Evolutionary conservation across 2,113 vertebrate species (phyloP), one percentile per base, ranked within the genome.

Genomic region (Ochotona curzoniae): DNA sequence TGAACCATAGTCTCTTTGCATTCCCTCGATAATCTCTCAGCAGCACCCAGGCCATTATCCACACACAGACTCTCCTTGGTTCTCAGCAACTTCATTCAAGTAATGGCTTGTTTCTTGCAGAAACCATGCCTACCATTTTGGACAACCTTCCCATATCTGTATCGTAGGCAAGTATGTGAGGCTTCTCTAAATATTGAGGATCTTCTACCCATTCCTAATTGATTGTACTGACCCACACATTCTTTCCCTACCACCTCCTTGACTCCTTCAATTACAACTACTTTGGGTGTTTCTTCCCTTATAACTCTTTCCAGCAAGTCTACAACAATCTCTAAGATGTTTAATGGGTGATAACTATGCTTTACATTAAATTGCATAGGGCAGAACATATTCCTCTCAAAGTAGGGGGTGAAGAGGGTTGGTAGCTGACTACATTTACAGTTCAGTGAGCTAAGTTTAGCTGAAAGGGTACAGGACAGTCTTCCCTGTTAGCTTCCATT

Each of bases 361-460:
- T 92, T 75, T 75, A 73, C 51, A 80, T 69, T 28, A 90, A 93
- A 71, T 20, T n/a, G 26, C 26, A 83, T 11, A 83, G 80, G 89
- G 44, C 8, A 84, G 83, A 76, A 84, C 32, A 73, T 18, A 64
- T 20, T 73, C 26, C 49, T 69, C 38, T 54, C 18, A 7, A 63
- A 14, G 80, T 21, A 84, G 13, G 5, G 20, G 71, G 18, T 44
- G 12, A 35, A 3, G 63, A 35, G 2, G 17, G 10, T 30, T 60
- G 15, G 0, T 30, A 67, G 54, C 57, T 60, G 51, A 26, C 38
- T 25, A 26, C 47, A 49, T 38, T 64, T 7, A 51, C 79, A 49
- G 38, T 13, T 13, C 20, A n/a, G 15, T 21, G 3, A 91, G 74
- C 32, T 4, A 8, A 8, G 35, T 47, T 57, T 61, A 23, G 66